These are phyloP conservation scores for Epinephelus coioides DNA, from an alignment of 2,797 vertebrate genomes.

Conservation along the genomic window DNA sequence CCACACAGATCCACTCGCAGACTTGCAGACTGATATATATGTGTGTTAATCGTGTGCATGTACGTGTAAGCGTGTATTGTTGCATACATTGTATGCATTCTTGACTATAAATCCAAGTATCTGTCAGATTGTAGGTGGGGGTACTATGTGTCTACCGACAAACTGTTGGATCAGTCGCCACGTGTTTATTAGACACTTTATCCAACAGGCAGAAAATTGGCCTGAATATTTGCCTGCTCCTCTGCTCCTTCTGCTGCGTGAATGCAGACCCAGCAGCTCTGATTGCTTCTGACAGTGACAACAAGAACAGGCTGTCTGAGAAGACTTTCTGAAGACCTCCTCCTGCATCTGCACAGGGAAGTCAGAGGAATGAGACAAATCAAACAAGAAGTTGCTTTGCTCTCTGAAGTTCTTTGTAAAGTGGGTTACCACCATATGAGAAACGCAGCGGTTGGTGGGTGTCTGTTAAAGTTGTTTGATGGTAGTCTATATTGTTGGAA, in stretches of 20 bases:
- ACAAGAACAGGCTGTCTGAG: slow-evolving; percentile 75
- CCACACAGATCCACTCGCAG: slow-evolving; percentile 43
- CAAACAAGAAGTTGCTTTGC: slow-evolving; percentile 46
- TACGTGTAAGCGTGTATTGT: slow-evolving; percentile 8
- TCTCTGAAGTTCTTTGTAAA: slow-evolving; percentile 7
- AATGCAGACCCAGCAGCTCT: slow-evolving; percentile 64
- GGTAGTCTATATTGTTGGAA: slow-evolving; percentile 2
- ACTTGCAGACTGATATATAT: neutral
- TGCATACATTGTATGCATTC: slow-evolving; percentile 23
- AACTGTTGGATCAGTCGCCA: slow-evolving; percentile 52
- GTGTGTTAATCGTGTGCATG: neutral
- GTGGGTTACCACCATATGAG: neutral
- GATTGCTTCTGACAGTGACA: slow-evolving; percentile 83
- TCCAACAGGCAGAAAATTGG: slow-evolving; percentile 78
- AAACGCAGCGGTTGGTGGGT: neutral
- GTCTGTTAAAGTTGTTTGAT: slow-evolving; percentile 5
- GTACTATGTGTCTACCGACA: slow-evolving; percentile 58
- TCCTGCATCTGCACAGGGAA: slow-evolving; percentile 44
- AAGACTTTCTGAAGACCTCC: slow-evolving; percentile 60
- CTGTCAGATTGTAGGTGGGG: slow-evolving; percentile 26
- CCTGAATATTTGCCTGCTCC: slow-evolving; percentile 71
- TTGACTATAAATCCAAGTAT: slow-evolving; percentile 37
- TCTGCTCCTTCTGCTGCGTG: slow-evolving; percentile 62
- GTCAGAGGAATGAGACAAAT: slow-evolving; percentile 53
- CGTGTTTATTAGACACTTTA: slow-evolving; percentile 74